phyloP scores from a whole-genome alignment of 1,140 invertebrate species.

The Macrotrachela quadricornifera region DNA sequence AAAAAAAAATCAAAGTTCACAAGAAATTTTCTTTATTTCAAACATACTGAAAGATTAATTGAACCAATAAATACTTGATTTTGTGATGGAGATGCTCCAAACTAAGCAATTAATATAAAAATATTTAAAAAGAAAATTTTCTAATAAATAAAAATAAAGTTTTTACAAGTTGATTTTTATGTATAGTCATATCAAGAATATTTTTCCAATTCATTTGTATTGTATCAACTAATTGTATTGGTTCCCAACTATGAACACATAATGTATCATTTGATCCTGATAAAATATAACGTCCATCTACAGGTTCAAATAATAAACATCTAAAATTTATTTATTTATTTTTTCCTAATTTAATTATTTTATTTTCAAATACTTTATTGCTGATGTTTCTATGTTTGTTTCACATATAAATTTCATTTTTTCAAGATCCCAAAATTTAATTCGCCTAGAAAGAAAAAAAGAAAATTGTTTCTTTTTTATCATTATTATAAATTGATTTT shows the following conservation, averaged over 20 bases:
- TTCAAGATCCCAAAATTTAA: slow-evolving; percentile 78
- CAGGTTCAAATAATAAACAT: slow-evolving; percentile 49
- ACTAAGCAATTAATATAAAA: too few species aligned
- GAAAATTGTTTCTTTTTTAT: background rate
- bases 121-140: too few species aligned
- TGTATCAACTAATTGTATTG: slow-evolving; percentile 55
- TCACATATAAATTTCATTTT: slow-evolving; percentile 61
- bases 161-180: slow-evolving; percentile 22
- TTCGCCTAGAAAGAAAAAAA: slow-evolving; percentile 27
- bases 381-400: slow-evolving; percentile 42
- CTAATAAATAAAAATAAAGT: too few species aligned
- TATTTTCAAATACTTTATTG: slow-evolving; percentile 33
- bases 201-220: slow-evolving; percentile 64
- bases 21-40: too few species aligned
- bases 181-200: slow-evolving; percentile 58
- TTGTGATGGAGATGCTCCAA: too few species aligned
- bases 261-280: slow-evolving; percentile 59
- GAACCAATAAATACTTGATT: too few species aligned
- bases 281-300: slow-evolving; percentile 59
- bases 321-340: slow-evolving; percentile 32
- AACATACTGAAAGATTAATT: too few species aligned
- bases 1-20: too few species aligned
- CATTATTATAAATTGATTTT: background rate
- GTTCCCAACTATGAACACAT: slow-evolving; percentile 83
- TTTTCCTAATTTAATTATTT: slow-evolving; percentile 35